Evolutionary conservation across 1,140 invertebrate genomes (phyloP).

Genomic region (Tetragnatha versicolor): DNA sequence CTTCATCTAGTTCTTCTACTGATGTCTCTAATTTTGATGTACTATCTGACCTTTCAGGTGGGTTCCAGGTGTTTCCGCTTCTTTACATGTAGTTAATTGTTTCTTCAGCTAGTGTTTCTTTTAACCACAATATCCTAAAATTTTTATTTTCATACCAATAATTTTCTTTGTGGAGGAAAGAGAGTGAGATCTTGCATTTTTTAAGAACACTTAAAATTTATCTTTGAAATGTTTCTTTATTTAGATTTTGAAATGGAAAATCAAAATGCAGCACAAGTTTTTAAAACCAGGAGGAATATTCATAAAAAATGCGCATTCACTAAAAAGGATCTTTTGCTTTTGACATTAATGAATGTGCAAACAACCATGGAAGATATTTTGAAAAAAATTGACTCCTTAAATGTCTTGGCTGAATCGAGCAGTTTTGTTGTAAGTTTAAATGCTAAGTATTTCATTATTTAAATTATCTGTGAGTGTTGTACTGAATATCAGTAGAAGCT

Average conservation of each 20-base stretch:
- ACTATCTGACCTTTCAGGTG: constrained; percentile 16
- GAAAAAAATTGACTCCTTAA: background rate
- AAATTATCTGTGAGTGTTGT: too few species aligned
- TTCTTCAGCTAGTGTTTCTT: background rate
- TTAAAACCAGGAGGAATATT: constrained; percentile 8
- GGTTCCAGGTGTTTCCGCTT: too few species aligned
- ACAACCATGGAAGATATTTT: constrained; percentile 34
- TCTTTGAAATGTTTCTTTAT: background rate
- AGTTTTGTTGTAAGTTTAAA: too few species aligned
- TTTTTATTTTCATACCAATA: background rate
- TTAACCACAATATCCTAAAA: background rate
- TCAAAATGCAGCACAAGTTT: background rate
- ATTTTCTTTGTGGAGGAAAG: too few species aligned
- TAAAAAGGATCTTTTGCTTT: constrained; percentile 15
- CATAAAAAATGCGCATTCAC: background rate
- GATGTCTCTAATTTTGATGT: constrained; percentile 23
- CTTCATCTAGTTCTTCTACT: background rate
- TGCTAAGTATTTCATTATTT: too few species aligned
- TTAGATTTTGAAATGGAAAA: background rate
- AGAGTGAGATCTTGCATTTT: too few species aligned
- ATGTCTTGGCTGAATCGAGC: constrained; percentile 24
- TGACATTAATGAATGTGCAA: constrained; percentile 30
- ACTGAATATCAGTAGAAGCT: too few species aligned
- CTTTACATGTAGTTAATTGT: too few species aligned
- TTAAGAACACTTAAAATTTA: too few species aligned